Evolutionary conservation across 2,797 vertebrate genomes (phyloP), one percentile per base, ranked within the genome.

Genomic region (Capromys pilorides): DNA sequence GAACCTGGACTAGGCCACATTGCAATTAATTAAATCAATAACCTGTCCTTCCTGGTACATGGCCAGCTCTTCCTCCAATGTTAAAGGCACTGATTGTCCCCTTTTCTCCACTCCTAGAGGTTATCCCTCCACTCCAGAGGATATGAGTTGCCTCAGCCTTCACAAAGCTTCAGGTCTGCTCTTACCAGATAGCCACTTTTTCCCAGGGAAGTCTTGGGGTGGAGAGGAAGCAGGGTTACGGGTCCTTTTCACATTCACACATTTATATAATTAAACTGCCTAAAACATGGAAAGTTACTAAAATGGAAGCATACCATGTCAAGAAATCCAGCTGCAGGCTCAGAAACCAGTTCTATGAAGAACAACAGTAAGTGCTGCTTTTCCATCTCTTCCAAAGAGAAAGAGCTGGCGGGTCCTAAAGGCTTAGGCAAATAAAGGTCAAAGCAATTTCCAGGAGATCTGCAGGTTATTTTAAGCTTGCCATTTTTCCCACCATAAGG

Each of bases 381-480:
- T 62, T 39, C 33, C 8, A 0, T 12, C 22, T 51, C 49, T 86
- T 41, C 71, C 13, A 5, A 78, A 64, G 66, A 49, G 83, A 64
- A 59, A 49, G 33, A 64, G 57, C 54, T 61, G 62, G 84, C n/a
- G 49, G 31, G 57, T 86, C 86, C 92, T 33, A 6, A n/a, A 62
- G 91, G 54, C 61, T 95, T 73, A 82, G 69, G 62, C 80, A 88
- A 73, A 75, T 69, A 91, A 86, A 95, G 94, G 92, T 90, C 90
- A 93, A 92, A 90, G 41, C 59, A 54, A 66, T 95, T 95, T 82
- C 78, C 78, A 71, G 66, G 26, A 26, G 54, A 64, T n/a, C 78
- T 62, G 36, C 8, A 31, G 91, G 45, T 71, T 96, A 83, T 91
- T 96, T 95, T 71, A 83, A 61, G 78, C 45, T 54, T 45, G 78